Base-by-base conservation (phyloP, 2,797 vertebrate genomes). In the Pristis pectinata region DNA sequence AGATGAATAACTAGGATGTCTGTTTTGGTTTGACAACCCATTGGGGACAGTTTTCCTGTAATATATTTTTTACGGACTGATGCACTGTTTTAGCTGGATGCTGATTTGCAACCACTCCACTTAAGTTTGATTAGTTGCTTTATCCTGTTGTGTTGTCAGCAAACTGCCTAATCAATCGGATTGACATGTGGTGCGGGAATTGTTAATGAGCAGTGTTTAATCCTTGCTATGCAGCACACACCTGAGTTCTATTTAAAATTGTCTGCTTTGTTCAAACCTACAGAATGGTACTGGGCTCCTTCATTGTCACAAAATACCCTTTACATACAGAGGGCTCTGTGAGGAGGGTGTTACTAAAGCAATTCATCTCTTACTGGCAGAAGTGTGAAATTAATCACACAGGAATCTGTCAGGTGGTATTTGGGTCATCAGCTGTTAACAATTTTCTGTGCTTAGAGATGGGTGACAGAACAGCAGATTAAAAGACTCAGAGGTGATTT, bases 71-170 rank as follows among this genome's bases (percentile, higher is more conserved):
- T 89, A 37, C 15, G 7, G 85, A 61, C 85, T 64, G 85, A 61
- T 89, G 85, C 34, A 24, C 87, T 61, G 56, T 61, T 89, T 89
- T 61, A 89, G 85, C 56, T 67, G 61, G n/a, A 41, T 91, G 87
- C 15, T 4, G 87, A 91, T 67, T 41, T 91, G n/a, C 87, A 91
- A 22, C 5, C 61, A 67, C 34, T 67, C 87, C n/a, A 91, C 87
- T 91, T 91, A 91, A 37, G 61, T 91, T 91, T 91, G n/a, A 64
- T 91, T 64, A 91, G 87, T 91, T 91, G 87, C 61, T 91, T 67
- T 19, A 91, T 41, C 59, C 59, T 91, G 61, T 22, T 91, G 87
- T 37, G 3, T 91, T 64, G 87, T 67, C 87, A 91, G 87, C 61
- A 64, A 67, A 67, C n/a, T 41, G 87, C 87, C 87, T 41, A 67